phyloP scores from a whole-genome alignment of 2,888 invertebrate species.

The Xanthia togata region DNA sequence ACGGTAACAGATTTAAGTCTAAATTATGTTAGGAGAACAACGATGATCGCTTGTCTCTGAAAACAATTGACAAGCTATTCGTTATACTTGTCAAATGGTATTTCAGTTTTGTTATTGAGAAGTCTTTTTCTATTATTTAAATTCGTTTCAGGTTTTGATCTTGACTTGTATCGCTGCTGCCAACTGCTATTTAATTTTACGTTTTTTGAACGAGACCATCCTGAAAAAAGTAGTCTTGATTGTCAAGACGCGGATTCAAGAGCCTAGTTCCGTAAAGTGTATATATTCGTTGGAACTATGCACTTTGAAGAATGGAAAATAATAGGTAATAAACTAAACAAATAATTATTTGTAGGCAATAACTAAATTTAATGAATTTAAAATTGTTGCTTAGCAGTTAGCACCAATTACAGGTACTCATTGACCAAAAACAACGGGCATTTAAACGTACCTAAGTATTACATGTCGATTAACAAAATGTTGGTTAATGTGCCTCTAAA shows the following conservation, averaged over 20 bases:
- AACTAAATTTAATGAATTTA: constrained; percentile 4
- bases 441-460: constrained; percentile 62
- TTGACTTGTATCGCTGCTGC: not conserved
- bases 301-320: not conserved
- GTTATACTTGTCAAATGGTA: constrained; percentile 34
- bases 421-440: constrained; percentile 39
- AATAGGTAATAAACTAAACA: not conserved
- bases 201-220: not conserved
- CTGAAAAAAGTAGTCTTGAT: not conserved
- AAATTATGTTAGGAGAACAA: constrained; percentile 60
- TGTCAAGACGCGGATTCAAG: not conserved
- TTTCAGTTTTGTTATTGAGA: constrained; percentile 17
- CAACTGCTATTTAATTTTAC: not conserved
- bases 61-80: constrained; percentile 53
- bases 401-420: constrained; percentile 19
- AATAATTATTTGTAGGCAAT: not conserved
- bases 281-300: not conserved
- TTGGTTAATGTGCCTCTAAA: constrained; percentile 70
- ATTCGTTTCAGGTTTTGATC: not conserved
- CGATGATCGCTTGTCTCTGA: constrained; percentile 56
- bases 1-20: constrained; percentile 66
- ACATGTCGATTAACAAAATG: constrained; percentile 67
- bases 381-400: constrained; percentile 4
- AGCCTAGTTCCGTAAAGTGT: not conserved
- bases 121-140: not conserved